Base-by-base conservation (phyloP, 2,797 vertebrate species). In the Morus bassanus region DNA sequence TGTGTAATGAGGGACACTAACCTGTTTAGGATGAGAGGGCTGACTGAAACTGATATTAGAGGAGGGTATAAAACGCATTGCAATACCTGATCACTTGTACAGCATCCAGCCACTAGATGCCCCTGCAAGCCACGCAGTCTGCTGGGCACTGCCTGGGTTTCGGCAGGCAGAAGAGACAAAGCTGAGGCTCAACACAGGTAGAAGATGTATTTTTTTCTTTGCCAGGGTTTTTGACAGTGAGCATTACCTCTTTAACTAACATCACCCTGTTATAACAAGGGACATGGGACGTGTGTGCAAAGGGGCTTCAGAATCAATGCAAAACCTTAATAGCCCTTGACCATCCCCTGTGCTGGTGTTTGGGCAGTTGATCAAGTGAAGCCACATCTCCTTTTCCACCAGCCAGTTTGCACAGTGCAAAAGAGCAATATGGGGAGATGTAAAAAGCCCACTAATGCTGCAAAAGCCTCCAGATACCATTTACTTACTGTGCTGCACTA, bases 81-180 rank as follows among this genome's bases (percentile, higher is more conserved):
- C 12, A 0, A 1, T 6, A 2, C 65, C 46, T 1, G 0, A 11
- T 19, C 43, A 13, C 60, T 53, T 23, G 15, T 83, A 15, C 88
- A 73, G 67, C 41, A 0, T 72, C 57, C 91, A 77, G 89, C 96
- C 96, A 95, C 94, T 97, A 97, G 96, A 92, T 97, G 96, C 93
- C 96, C 87, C 96, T 92, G 86, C 91, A 91, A 76, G 92, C 96
- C 91, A 53, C 3, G 31, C 54, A 73, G 92, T 61, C 54, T 37
- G 73, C 78, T 1, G 92, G 91, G 82, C 79, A 84, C 72, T 2
- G 9, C 79, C 63, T 28, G 84, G 16, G 6, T 56, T 45, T 41
- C 9, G 12, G 24, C 89, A 53, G 78, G 76, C 77, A 50, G 41
- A 9, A 33, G 84, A 31, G 30, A 53, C 45, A 46, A 83, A 57